phyloP scores from a whole-genome alignment of 2,113 vertebrate genomes.

The Nyctereutes procyonoides region DNA sequence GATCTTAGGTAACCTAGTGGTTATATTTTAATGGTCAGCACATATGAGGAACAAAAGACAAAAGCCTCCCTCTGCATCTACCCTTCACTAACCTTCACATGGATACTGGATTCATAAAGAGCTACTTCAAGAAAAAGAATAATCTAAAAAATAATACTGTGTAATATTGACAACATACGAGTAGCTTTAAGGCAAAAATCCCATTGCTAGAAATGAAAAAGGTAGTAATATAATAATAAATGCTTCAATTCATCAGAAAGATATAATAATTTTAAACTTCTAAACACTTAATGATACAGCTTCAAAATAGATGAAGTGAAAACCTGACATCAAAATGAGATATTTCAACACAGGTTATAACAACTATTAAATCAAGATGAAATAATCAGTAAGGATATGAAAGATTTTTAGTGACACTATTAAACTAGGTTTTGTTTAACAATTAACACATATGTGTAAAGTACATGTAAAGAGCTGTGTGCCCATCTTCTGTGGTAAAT shows the following conservation, averaged over 20 bases:
- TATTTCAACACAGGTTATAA: not conserved
- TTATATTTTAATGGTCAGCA: not conserved
- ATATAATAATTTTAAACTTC: not conserved
- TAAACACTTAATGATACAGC: not conserved
- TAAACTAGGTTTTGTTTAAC: not conserved
- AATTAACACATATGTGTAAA: not conserved
- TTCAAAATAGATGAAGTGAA: not conserved
- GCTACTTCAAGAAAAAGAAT: not conserved
- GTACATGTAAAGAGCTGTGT: not conserved
- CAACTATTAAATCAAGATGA: not conserved
- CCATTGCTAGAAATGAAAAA: not conserved
- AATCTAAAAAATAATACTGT: not conserved
- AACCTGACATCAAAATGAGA: not conserved
- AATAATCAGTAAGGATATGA: not conserved
- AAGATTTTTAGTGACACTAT: not conserved
- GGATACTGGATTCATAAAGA: not conserved
- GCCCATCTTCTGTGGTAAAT: not conserved
- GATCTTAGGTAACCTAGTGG: no score
- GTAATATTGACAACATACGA: not conserved
- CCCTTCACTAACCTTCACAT: not conserved
- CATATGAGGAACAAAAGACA: not conserved
- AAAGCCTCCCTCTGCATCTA: not conserved
- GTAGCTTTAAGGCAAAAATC: not conserved
- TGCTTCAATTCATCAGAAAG: not conserved
- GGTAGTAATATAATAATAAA: not conserved